Evolutionary conservation across 2,113 vertebrate genomes (phyloP).

Genomic region (Xiphophorus maculatus): DNA sequence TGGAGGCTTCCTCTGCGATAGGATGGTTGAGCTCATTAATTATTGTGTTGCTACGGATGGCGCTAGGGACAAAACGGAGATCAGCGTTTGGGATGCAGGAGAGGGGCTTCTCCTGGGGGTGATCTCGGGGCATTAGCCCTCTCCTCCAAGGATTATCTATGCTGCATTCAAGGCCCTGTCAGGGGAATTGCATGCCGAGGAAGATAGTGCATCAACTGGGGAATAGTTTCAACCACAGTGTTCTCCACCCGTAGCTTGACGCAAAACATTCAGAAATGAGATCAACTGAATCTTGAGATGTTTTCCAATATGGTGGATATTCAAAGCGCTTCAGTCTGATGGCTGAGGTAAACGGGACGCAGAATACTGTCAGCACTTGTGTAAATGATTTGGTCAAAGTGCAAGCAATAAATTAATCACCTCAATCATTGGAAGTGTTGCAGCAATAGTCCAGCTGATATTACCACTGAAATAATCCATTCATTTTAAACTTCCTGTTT

Average conservation of each 20-base stretch:
- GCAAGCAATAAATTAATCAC: constrained; percentile 1
- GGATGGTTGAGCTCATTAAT: constrained; percentile 74
- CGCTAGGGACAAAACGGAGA: constrained; percentile 40
- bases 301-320: constrained; percentile 44
- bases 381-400: constrained; percentile 5
- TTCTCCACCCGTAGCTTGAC: not conserved
- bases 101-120: constrained; percentile 49
- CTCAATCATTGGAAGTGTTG: not conserved
- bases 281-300: constrained; percentile 13
- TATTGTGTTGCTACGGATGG: constrained; percentile 66
- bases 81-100: constrained; percentile 43
- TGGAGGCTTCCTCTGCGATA: constrained; percentile 53
- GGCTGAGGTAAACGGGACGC: constrained; percentile 27
- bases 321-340: constrained; percentile 35
- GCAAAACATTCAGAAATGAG: constrained; percentile 11
- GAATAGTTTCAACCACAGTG: constrained; percentile 29
- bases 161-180: constrained; percentile 48
- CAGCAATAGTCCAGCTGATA: not conserved
- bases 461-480: not conserved
- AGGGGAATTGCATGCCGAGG: constrained; percentile 43
- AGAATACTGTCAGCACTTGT: constrained; percentile 6
- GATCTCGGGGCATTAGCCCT: constrained; percentile 64
- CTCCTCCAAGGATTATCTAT: constrained; percentile 65
- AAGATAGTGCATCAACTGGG: constrained; percentile 54
- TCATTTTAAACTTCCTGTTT: not conserved